Evolutionary conservation across 2,888 invertebrate species (phyloP).

Genomic region (Morinoia aosen): DNA sequence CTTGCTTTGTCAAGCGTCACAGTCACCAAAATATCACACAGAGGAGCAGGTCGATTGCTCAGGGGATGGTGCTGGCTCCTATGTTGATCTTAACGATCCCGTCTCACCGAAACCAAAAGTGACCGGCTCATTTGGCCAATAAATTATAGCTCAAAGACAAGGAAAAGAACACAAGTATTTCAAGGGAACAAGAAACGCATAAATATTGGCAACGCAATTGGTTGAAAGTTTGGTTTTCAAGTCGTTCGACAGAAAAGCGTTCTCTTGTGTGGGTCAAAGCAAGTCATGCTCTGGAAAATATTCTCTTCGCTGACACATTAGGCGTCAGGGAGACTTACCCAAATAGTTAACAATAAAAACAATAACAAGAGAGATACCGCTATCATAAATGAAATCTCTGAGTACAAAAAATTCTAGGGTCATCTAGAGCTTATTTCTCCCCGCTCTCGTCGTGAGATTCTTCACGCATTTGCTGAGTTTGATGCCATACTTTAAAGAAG

Average conservation of each 20-base stretch:
- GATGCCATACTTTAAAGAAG: constrained; percentile 93
- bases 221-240: background rate
- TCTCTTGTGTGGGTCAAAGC: background rate
- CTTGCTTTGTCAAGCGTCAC: background rate
- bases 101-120: constrained; percentile 35
- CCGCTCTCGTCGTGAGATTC: constrained; percentile 55
- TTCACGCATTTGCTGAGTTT: constrained; percentile 58
- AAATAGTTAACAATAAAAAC: constrained; percentile 50
- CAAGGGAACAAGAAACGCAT: constrained; percentile 34
- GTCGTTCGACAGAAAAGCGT: constrained; percentile 14
- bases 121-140: background rate
- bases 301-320: background rate
- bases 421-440: constrained; percentile 22
- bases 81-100: background rate
- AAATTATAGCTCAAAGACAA: background rate
- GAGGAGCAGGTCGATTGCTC: constrained; percentile 31
- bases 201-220: background rate
- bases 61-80: constrained; percentile 49
- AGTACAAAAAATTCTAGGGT: constrained; percentile 27
- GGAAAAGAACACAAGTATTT: constrained; percentile 28
- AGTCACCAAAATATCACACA: constrained; percentile 1
- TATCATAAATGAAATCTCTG: constrained; percentile 27
- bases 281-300: background rate
- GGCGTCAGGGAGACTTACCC: constrained; percentile 32
- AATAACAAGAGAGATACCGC: constrained; percentile 35